Percentiles rank a stretch among this genome's conserved stretches.
These are phyloP conservation scores for Bombus turneri DNA, from an alignment of 1,140 invertebrate species.

Conservation along the genomic window DNA sequence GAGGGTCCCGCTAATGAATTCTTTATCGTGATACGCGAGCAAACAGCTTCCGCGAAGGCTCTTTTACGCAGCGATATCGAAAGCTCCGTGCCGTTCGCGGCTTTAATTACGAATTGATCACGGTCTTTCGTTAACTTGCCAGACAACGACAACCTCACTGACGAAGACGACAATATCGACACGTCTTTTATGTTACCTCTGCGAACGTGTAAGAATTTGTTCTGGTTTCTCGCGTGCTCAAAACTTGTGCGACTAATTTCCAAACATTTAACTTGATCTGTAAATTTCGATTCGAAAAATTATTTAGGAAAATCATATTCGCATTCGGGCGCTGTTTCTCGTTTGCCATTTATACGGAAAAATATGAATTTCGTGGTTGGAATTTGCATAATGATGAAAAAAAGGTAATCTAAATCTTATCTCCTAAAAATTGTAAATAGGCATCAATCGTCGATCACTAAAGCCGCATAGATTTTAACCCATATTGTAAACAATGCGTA, in stretches of 20 bases:
- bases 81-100: constrained; percentile 26
- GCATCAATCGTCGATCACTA: background rate
- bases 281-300: constrained; percentile 70
- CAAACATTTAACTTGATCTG: background rate
- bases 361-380: background rate
- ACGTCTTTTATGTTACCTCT: constrained; percentile 34
- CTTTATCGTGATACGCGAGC: constrained; percentile 45
- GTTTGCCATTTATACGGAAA: background rate
- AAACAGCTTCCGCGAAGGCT: constrained; percentile 31
- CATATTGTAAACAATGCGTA: background rate
- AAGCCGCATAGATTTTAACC: background rate
- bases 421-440: too few species aligned
- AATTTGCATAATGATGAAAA: too few species aligned
- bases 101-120: constrained; percentile 76
- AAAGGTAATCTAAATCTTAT: too few species aligned
- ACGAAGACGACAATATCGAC: constrained; percentile 1
- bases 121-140: constrained; percentile 66
- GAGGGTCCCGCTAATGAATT: constrained; percentile 60
- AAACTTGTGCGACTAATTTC: constrained; percentile 37
- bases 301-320: constrained; percentile 61
- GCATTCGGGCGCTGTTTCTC: background rate
- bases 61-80: constrained; percentile 47
- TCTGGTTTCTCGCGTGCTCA: background rate
- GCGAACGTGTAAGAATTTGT: constrained; percentile 63
- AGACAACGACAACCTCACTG: constrained; percentile 43